Conservation (phyloP, 2,888 invertebrate species). For the Dolomedes plantarius region DNA sequence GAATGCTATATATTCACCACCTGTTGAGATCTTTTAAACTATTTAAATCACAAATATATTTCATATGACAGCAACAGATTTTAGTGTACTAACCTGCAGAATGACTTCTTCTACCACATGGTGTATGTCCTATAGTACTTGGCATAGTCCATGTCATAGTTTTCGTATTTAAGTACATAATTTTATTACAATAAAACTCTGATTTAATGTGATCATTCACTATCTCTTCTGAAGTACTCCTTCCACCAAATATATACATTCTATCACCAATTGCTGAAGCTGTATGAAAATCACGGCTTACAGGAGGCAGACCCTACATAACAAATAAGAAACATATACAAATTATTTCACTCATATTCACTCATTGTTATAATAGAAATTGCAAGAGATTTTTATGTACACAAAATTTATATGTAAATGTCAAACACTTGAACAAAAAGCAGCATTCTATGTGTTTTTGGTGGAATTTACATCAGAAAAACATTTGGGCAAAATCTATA, state of each 20-base stretch:
- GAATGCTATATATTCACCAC: too few species aligned
- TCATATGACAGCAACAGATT: too few species aligned
- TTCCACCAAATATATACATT: constrained; percentile 94
- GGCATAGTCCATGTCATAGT: constrained; percentile 84
- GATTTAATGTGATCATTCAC: constrained; percentile 80
- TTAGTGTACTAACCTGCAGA: constrained; percentile 85
- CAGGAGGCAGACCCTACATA: constrained; percentile 82
- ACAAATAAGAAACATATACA: background rate
- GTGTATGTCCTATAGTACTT: constrained; percentile 81
- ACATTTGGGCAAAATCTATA: too few species aligned
- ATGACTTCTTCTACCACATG: constrained; percentile 90
- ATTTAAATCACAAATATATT: too few species aligned
- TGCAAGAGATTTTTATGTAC: background rate
- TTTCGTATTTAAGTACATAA: constrained; percentile 83
- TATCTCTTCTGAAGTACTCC: constrained; percentile 85
- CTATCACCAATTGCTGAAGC: constrained; percentile 85
- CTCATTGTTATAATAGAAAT: background rate
- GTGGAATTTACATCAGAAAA: too few species aligned
- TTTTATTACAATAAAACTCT: constrained; percentile 87
- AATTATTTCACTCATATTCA: background rate
- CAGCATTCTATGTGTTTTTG: too few species aligned
- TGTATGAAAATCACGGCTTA: constrained; percentile 91
- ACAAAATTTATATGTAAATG: background rate
- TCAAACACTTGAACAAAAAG: too few species aligned
- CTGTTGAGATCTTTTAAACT: too few species aligned